Evolutionary conservation across 1,140 invertebrate species (phyloP), one percentile per base, ranked within the genome.

Genomic region (Brachionus sp.): DNA sequence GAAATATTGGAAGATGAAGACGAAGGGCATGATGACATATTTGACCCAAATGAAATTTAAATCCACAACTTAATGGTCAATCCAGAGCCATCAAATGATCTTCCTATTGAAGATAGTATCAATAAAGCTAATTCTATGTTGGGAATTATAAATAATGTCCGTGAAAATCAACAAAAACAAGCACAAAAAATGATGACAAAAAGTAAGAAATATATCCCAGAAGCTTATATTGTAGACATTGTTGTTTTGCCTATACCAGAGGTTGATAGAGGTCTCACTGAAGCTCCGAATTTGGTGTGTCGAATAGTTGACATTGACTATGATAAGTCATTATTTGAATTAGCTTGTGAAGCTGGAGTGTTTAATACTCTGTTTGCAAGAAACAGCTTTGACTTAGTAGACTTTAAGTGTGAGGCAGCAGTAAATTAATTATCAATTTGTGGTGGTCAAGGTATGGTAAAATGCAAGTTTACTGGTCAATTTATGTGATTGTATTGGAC

Each of bases 131-230:
- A 53, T 53, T 13, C 12, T 3, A 13, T 53, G 12, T 4, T 53
- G 16, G 50, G 50, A 53, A 53, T 53, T 7, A 53, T 4, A 53
- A 53, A 53, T n/a, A 53, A 53, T 53, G 50, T 53, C 50, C 50
- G 50, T 53, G 50, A 53, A 53, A 53, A 53, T 53, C 50, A 53
- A 53, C 50, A 53, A 53, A 53, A 53, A 53, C 50, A 53, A 53
- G 50, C 50, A n/a, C 12, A 53, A 53, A n/a, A n/a, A 53, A 53
- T 53, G 50, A 53, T n/a, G 16, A 53, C 50, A 53, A 53, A 12
- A 53, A 53, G 13, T 19, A 53, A 53, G 16, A 53, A 53, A 53
- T 53, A 53, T 53, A n/a, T 53, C 12, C 50, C 50, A n/a, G 50
- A 53, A 13, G 50, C 16, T 53, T 53, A 5, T 53, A 53, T 53